A percentile compares a stretch with the other conserved stretches of the same genome.
Conservation (phyloP, 2,113 vertebrate genomes). For the Paedocypris sp. region DNA sequence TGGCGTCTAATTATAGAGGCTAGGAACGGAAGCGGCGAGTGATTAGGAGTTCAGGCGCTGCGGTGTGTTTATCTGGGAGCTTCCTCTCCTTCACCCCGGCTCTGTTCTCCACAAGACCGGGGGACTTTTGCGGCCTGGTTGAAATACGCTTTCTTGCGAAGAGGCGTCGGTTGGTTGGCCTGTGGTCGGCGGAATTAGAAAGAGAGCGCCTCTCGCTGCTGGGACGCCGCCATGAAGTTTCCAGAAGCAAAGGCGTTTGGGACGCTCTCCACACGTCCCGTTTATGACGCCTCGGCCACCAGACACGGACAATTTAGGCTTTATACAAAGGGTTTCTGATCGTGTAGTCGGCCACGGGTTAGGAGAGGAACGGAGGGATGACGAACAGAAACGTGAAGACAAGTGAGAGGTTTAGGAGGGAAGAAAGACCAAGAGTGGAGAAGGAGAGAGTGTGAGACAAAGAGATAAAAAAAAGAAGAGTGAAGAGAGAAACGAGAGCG, state of each 20-base stretch:
- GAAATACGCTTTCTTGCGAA: constrained; percentile 75
- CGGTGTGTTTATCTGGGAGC: constrained; percentile 97
- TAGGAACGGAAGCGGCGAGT: constrained; percentile 92
- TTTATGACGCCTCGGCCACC: constrained; percentile 80
- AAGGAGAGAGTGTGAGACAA: too few species aligned
- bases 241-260: constrained; percentile 62
- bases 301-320: constrained; percentile 57
- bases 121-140: constrained; percentile 80
- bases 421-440: too few species aligned
- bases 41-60: constrained; percentile 94
- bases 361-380: neutral
- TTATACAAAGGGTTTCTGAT: constrained; percentile 26
- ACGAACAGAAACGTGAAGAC: too few species aligned
- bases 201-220: constrained; percentile 61
- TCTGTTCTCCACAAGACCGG: constrained; percentile 61
- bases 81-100: constrained; percentile 74
- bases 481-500: too few species aligned
- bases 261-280: constrained; percentile 74
- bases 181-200: constrained; percentile 77
- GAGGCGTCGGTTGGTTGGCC: constrained; percentile 87
- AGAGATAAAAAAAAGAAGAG: too few species aligned
- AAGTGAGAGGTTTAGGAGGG: too few species aligned
- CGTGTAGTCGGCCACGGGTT: neutral
- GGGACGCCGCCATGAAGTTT: constrained; percentile 65
- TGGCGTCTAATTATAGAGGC: constrained; percentile 98